Evolutionary conservation across 92 coral and sea anemone species (phyloP).

Genomic region (Porites rus): DNA sequence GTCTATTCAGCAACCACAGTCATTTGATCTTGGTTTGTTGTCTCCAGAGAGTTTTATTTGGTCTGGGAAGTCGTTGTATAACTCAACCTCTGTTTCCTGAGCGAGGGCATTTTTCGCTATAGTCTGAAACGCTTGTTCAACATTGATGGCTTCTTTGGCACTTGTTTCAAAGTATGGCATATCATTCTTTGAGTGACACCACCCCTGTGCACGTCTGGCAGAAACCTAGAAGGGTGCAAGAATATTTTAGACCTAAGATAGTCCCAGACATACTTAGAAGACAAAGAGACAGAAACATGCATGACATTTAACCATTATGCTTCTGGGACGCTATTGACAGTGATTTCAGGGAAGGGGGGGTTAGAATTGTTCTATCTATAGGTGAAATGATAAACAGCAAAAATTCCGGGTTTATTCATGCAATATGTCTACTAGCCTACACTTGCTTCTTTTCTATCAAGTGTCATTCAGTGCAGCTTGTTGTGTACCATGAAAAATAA

Average conservation of each 20-base stretch:
- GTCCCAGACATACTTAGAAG: too few relatives aligned
- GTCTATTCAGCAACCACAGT: conserved; percentile 82
- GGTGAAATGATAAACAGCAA: too few relatives aligned
- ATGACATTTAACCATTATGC: too few relatives aligned
- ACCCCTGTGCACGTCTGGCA: conserved; percentile 94
- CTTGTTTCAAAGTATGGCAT: conserved; percentile 99
- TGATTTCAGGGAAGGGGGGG: too few relatives aligned
- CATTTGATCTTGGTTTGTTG: conserved; percentile 87
- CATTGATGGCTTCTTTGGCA: conserved; percentile 99
- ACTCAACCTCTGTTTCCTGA: conserved; percentile 98
- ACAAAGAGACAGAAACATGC: too few relatives aligned
- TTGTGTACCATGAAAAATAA: too few relatives aligned
- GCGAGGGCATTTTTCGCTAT: conserved; percentile 99
- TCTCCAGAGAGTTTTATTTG: conserved; percentile 94
- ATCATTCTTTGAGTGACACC: conserved; percentile 99
- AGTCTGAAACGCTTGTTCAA: conserved; percentile 98
- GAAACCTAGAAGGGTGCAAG: conserved; percentile 73
- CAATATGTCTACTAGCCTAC: too few relatives aligned
- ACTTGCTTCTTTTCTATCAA: too few relatives aligned
- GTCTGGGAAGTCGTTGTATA: conserved; percentile 99
- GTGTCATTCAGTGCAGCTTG: too few relatives aligned
- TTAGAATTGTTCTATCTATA: too few relatives aligned
- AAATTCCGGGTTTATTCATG: too few relatives aligned
- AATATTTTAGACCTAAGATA: background rate
- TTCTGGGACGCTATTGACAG: too few relatives aligned